Evolutionary conservation across 2,113 vertebrate genomes (phyloP), one percentile per base, ranked within the genome.

Genomic region (Xyrauchen texanus): DNA sequence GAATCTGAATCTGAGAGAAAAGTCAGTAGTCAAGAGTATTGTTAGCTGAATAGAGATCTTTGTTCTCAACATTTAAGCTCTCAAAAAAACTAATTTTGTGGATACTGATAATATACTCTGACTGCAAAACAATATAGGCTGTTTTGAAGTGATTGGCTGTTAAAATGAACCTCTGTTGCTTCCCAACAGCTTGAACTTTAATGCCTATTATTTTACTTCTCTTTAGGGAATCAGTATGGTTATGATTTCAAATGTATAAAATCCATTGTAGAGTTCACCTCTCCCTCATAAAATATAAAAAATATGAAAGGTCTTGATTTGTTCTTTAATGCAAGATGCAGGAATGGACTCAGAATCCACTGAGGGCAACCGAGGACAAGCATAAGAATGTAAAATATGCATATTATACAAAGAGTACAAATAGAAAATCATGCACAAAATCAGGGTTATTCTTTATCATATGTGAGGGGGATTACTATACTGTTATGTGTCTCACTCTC

Each of bases 401-500:
- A 16, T 13, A 9, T 42, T 21, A 34, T 34, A 34, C 21, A 34
- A 34, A 34, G 21, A 34, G 21, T 47, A n/a, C 55, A 57, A 53
- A 4, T 47, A 67, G 15, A 71, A 75, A 68, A 78, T 58, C 61
- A n/a, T 58, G 47, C 15, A 45, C 13, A 49, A 34, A 52, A 65
- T 70, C 51, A 12, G 12, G 10, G 16, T 10, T 55, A 71, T 55
- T 51, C 8, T 76, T 44, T 45, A 51, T 58, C 16, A 65, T 46
- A 65, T 58, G 71, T 83, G 64, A 71, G 21, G 9, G 4, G 47
- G 62, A 80, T 80, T 80, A 83, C 7, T 10, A n/a, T 45, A 34
- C 34, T 52, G 66, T 73, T 61, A 11, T 44, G 44, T 57, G 1
- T 34, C 21, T 69, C 47, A 47, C 74, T 62, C 8, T 34, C 9